Conservation (phyloP, 92 coral and sea anemone genomes). For the Montipora capitata region DNA sequence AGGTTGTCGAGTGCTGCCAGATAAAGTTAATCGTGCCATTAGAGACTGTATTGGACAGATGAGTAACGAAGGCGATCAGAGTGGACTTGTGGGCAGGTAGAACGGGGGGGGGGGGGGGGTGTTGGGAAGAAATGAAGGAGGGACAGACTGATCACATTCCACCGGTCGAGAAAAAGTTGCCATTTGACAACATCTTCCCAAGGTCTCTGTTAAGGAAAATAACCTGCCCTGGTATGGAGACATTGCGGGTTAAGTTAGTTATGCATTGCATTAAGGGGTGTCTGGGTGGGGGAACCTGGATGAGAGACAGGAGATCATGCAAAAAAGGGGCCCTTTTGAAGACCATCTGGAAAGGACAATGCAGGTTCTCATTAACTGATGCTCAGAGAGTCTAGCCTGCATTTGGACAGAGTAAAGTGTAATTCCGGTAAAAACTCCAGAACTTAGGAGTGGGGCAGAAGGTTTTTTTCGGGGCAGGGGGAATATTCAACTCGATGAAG, state of each 20-base stretch:
- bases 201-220: not conserved
- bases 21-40: conserved; percentile 8
- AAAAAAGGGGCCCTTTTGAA: too few species aligned
- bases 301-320: too few species aligned
- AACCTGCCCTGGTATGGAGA: not conserved
- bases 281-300: too few species aligned
- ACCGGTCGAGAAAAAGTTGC: too few species aligned
- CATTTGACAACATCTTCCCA: too few species aligned
- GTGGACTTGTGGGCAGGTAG: not conserved
- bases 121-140: too few species aligned
- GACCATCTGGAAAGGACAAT: not conserved
- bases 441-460: not conserved
- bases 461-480: not conserved
- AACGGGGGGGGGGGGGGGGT: not conserved
- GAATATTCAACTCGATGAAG: too few species aligned
- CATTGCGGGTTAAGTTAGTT: not conserved
- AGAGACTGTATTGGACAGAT: not conserved
- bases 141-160: too few species aligned
- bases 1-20: conserved; percentile 1
- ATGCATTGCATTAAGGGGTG: too few species aligned
- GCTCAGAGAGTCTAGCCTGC: too few species aligned
- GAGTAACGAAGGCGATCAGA: not conserved
- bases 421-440: not conserved
- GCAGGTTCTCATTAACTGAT: too few species aligned
- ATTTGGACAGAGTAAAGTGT: too few species aligned